Percentiles rank a stretch among this genome's conserved stretches.
Evolutionary conservation across 1,140 invertebrate species (phyloP).

Genomic region (Matsumurasca onukii): DNA sequence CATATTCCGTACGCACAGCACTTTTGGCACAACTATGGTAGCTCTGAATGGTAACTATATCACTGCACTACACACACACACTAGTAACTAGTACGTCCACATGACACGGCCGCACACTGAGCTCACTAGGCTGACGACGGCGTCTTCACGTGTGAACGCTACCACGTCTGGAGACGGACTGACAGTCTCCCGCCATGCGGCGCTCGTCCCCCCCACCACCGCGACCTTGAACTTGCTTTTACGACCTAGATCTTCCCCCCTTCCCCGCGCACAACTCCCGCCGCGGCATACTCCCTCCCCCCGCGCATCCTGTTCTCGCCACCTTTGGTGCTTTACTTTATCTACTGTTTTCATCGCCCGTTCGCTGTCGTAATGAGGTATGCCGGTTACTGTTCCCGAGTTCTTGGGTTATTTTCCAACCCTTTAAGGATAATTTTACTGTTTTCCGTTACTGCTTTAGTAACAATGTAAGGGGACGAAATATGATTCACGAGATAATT

Average conservation of each 20-base stretch:
- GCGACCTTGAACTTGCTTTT: slow-evolving; percentile 40
- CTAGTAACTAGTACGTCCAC: neutral
- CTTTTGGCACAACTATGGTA: slow-evolving; percentile 4
- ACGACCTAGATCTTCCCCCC: slow-evolving; percentile 38
- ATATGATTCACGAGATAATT: too few relatives aligned
- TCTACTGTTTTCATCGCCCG: neutral
- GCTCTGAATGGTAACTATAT: neutral
- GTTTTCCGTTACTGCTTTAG: too few relatives aligned
- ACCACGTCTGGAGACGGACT: slow-evolving; percentile 28
- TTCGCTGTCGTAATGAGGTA: too few relatives aligned
- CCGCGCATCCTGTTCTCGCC: neutral
- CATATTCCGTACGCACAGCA: slow-evolving; percentile 53
- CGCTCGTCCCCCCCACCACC: slow-evolving; percentile 24
- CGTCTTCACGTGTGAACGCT: slow-evolving; percentile 20
- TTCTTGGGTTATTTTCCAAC: too few relatives aligned
- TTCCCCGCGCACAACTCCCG: neutral
- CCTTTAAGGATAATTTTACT: too few relatives aligned
- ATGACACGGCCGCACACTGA: neutral
- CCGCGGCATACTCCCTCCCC: neutral
- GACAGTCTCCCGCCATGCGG: slow-evolving; percentile 14
- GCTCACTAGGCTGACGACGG: slow-evolving; percentile 7
- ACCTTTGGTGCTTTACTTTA: neutral
- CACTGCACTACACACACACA: neutral
- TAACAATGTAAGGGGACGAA: too few relatives aligned
- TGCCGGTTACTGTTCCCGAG: too few relatives aligned